Conservation (phyloP, 2,797 vertebrate species). For the Acanthis flammea region DNA sequence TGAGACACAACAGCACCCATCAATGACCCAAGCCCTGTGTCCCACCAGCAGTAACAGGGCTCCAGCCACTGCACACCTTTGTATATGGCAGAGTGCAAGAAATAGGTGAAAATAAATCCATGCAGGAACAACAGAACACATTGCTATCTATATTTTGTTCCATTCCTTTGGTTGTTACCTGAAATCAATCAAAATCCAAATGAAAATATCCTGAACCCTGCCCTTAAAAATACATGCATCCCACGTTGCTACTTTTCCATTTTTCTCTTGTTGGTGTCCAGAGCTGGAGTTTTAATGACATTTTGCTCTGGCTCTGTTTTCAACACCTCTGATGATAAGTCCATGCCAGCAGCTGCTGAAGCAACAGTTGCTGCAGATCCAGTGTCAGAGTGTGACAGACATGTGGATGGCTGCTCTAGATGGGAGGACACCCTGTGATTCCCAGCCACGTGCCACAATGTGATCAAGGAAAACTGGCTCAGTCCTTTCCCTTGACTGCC, state of each 20-base stretch:
- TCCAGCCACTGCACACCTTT: background rate
- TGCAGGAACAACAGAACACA: background rate
- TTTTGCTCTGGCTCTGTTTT: constrained; percentile 34
- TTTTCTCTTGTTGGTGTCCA: background rate
- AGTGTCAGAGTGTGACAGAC: constrained; percentile 71
- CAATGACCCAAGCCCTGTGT: accelerated
- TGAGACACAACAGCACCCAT: accelerated
- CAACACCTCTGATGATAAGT: constrained; percentile 35
- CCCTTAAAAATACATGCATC: background rate
- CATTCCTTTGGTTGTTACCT: background rate
- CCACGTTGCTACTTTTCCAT: background rate
- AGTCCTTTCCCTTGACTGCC: background rate
- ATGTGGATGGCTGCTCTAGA: constrained; percentile 1
- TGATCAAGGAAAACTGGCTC: constrained; percentile 30
- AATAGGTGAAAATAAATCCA: background rate
- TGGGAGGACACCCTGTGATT: constrained; percentile 59
- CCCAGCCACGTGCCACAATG: background rate
- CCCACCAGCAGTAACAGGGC: background rate
- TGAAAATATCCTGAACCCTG: background rate
- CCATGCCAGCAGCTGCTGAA: constrained; percentile 42
- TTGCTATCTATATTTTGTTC: background rate
- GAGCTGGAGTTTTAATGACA: background rate
- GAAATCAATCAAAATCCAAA: background rate
- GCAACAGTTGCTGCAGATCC: constrained; percentile 61
- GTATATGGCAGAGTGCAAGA: accelerated